Evolutionary conservation across 2,113 vertebrate species (phyloP), one percentile per base, ranked within the genome.

Genomic region (Acrocephalus kingi): DNA sequence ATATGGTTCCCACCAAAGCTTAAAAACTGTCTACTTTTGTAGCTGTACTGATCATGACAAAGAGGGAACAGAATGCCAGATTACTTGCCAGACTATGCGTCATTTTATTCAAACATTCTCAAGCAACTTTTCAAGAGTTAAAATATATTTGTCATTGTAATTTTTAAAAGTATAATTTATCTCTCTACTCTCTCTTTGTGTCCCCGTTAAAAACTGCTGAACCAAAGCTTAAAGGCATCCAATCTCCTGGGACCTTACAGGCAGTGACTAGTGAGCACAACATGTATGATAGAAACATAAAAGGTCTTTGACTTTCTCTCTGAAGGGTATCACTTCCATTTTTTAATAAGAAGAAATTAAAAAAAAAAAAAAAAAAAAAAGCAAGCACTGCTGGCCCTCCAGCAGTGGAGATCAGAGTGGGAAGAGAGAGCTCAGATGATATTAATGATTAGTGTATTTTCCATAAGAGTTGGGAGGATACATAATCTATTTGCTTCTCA

Each of bases 1-100:
- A 80, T 84, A 92, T 56, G 69, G 61, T 54, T 91, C 77, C 64
- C 84, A 94, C 76, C 61, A 94, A 91, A 87, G 72, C 82, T 93
- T 91, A 87, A 81, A 81, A 66, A 89, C 35, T n/a, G 41, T 67
- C 61, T 90, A 33, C 64, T 90, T 90, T 64, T 90, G 46, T 77
- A 89, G 81, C 48, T 59, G 52, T 43, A 93, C 27, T 71, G 55
- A 84, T 92, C 3, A 0, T 46, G 79, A 89, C 39, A 81, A 94
- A 92, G 55, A 69, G 21, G 35, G 31, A 92, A 58, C 33, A 56
- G 52, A 89, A 59, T 48, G 45, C 27, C 73, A 75, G 21, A 75
- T 49, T 58, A 79, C 71, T 89, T 82, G 54, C 64, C 56, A 78
- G 51, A 64, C 68, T 81, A 89, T 55, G 45, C 0, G 0, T 30